These are phyloP conservation scores for Tortrix viridana DNA, from an alignment of 2,888 invertebrate genomes.

Conservation along the genomic window DNA sequence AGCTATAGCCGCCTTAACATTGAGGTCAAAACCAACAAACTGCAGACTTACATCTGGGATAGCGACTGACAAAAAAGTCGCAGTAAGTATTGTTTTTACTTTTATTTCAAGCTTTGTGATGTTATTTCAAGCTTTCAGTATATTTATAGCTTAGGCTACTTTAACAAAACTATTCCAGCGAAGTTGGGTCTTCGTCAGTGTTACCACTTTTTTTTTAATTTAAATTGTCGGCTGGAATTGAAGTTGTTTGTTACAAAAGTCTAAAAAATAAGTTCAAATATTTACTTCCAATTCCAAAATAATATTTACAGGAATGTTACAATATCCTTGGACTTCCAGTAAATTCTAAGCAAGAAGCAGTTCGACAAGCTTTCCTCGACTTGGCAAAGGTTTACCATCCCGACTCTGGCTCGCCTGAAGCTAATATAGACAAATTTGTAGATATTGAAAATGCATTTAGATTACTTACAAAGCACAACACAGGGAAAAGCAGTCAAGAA, in stretches of 20 bases:
- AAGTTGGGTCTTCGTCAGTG: no score
- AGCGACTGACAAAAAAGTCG: constrained; percentile 49
- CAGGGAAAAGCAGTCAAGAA: constrained; percentile 70
- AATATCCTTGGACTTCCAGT: constrained; percentile 86
- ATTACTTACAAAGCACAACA: constrained; percentile 87
- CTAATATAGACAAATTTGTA: constrained; percentile 89
- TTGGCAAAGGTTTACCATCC: constrained; percentile 94
- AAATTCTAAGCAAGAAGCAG: constrained; percentile 88
- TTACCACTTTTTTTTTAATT: no score
- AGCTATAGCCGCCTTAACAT: not conserved
- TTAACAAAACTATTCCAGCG: not conserved
- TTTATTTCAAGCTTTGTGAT: not conserved
- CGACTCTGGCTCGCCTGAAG: constrained; percentile 89
- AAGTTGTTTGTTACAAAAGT: no score
- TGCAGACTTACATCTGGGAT: constrained; percentile 42
- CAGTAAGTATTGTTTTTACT: constrained; percentile 55
- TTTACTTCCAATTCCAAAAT: constrained; percentile 2
- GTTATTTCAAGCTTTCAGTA: not conserved
- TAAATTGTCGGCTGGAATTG: no score
- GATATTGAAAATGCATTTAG: constrained; percentile 91
- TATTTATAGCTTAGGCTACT: not conserved
- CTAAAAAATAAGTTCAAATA: not conserved
- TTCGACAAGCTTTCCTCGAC: constrained; percentile 88
- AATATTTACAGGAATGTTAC: constrained; percentile 86
- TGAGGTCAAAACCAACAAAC: constrained; percentile 1